phyloP scores from a whole-genome alignment of 1,140 invertebrate species.

The Drosophila willistoni region DNA sequence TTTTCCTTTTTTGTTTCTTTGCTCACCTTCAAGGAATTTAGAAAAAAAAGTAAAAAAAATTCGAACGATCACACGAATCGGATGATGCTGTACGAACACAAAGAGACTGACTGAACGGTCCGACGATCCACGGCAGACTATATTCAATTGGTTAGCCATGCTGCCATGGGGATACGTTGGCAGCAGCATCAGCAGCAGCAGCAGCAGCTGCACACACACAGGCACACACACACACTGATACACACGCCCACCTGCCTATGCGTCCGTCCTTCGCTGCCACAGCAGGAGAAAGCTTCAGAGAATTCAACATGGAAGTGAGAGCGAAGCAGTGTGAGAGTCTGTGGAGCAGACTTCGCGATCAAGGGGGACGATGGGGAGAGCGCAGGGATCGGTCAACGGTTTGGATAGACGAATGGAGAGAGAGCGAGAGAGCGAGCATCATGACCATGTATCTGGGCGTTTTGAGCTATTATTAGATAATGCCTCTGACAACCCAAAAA shows the following conservation, averaged over 20 bases:
- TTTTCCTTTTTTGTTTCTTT: constrained; percentile 29
- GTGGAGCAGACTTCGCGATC: background rate
- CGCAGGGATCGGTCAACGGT: background rate
- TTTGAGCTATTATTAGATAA: constrained; percentile 63
- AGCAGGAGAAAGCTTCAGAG: constrained; percentile 6
- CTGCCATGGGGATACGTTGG: constrained; percentile 73
- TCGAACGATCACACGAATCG: constrained; percentile 81
- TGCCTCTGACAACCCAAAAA: constrained; percentile 63
- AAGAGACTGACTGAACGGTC: constrained; percentile 82
- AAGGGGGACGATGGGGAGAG: background rate
- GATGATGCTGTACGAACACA: constrained; percentile 78
- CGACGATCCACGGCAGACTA: constrained; percentile 84
- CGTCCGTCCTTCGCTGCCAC: constrained; percentile 54
- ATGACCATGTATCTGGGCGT: constrained; percentile 72
- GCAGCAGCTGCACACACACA: constrained; percentile 14
- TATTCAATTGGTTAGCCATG: constrained; percentile 67
- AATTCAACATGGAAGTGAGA: constrained; percentile 23
- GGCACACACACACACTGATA: background rate
- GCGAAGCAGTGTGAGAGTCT: background rate
- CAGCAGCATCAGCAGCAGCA: constrained; percentile 16
- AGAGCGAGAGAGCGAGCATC: background rate
- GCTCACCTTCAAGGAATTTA: constrained; percentile 83
- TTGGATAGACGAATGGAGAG: constrained; percentile 2
- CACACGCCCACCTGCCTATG: constrained; percentile 66
- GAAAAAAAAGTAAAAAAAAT: constrained; percentile 82